Conservation (phyloP, 1,140 invertebrate genomes). For the Caenorhabditis tropicalis region DNA sequence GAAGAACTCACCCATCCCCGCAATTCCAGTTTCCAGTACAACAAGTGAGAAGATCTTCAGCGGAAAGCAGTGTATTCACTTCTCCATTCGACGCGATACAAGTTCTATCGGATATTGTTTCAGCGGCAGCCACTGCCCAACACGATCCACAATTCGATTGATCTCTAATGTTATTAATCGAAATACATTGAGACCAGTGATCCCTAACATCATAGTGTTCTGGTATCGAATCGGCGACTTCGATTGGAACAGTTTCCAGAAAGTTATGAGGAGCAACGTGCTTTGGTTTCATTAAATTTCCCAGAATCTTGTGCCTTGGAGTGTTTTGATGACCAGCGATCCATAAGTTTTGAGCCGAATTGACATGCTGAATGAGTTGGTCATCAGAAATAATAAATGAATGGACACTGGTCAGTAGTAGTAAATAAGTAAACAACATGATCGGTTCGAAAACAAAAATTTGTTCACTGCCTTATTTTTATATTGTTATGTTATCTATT, state of each 20-base stretch:
- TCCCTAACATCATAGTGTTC: slow-evolving; percentile 17
- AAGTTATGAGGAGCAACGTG: not conserved
- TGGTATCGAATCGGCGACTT: not conserved
- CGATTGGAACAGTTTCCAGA: not conserved
- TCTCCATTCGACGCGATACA: slow-evolving; percentile 37
- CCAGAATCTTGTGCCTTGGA: not conserved
- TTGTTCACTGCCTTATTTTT: too few relatives aligned
- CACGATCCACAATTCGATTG: slow-evolving; percentile 45
- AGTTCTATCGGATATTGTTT: slow-evolving; percentile 41
- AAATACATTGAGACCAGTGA: not conserved
- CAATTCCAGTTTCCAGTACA: not conserved
- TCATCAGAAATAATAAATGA: too few relatives aligned
- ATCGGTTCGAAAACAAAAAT: too few relatives aligned
- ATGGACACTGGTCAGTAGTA: too few relatives aligned
- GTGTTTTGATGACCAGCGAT: slow-evolving; percentile 54
- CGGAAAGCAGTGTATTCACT: not conserved
- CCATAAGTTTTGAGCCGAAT: slow-evolving; percentile 64
- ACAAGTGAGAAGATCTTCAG: slow-evolving; percentile 45
- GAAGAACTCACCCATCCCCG: slow-evolving; percentile 18
- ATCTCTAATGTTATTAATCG: slow-evolving; percentile 2
- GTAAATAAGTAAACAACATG: too few relatives aligned
- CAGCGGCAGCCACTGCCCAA: slow-evolving; percentile 30
- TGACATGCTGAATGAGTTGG: slow-evolving; percentile 69
- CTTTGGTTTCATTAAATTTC: not conserved
- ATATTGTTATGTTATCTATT: too few relatives aligned